Base-by-base conservation (phyloP, 2,888 invertebrate species). In the Melipona bicolor region DNA sequence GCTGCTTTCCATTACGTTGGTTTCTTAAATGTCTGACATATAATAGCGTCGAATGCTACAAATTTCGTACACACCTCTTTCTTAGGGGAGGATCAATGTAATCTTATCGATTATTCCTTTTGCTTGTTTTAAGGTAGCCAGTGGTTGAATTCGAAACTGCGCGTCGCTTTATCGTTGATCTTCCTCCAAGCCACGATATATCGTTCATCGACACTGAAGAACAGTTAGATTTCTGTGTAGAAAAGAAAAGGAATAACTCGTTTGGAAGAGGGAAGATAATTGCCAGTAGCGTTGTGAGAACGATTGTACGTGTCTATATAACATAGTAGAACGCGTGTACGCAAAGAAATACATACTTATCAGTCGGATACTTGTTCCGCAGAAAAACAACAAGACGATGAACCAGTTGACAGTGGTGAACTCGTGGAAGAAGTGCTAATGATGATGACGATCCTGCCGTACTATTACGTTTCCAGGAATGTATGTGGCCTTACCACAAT, bases 391-490 rank as follows among this genome's bases (percentile, higher is more conserved):
- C 68, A 15, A 50, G 72, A 61, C 79, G 69, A 62, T 43, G 79
- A 77, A 71, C 50, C 73, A 73, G 84, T 85, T 79, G 75, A 82
- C 86, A 73, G 75, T 32, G 43, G 27, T 32, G 36, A 62, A 81
- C 78, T 75, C 62, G 68, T 64, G 69, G 78, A 83, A 79, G 77
- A 70, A 87, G 72, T 32, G 70, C 64, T 82, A 87, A 87, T 5
- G 85, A 87, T 61, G 84, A 87, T 73, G 82, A 81, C 74, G 80
- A 83, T 85, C 86, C 71, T 82, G 79, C 79, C 77, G 69, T 75
- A 27, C 59, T 24, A 61, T 61, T 19, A 19, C 27, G 68, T 65
- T 85, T 77, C 59, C 62, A 59, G 64, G 71, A 85, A 87, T 54
- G 61, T 21, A 50, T 73, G 73, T 62, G 64, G 50, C 21, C 59